Conservation (phyloP, 2,888 invertebrate species). For the Asteroscopus sphinx region DNA sequence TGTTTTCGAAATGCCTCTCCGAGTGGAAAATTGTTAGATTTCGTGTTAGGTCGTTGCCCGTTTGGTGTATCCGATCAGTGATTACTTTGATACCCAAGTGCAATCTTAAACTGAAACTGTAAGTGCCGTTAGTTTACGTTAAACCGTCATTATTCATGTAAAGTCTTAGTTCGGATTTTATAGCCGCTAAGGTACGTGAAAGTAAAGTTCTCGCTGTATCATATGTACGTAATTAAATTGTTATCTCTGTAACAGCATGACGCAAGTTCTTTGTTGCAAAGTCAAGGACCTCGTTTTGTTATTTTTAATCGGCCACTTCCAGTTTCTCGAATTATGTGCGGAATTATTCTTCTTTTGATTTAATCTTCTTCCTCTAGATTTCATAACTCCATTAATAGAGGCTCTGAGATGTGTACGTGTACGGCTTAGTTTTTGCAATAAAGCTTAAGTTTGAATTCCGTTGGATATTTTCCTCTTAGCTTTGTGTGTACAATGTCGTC, state of each 20-base stretch:
- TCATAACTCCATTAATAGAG: constrained; percentile 56
- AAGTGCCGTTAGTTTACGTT: constrained; percentile 50
- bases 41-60: constrained; percentile 81
- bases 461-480: constrained; percentile 43
- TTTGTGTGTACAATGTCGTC: constrained; percentile 47
- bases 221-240: constrained; percentile 38
- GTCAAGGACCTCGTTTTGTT: constrained; percentile 75
- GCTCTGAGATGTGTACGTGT: constrained; percentile 43
- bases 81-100: constrained; percentile 69
- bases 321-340: constrained; percentile 71
- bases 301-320: constrained; percentile 71
- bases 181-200: constrained; percentile 24
- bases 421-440: constrained; percentile 54
- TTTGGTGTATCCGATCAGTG: constrained; percentile 78
- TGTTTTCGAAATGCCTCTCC: constrained; percentile 80
- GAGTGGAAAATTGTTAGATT: constrained; percentile 85
- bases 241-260: constrained; percentile 39
- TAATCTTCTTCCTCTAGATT: constrained; percentile 69
- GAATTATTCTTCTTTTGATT: constrained; percentile 74
- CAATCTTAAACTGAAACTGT: constrained; percentile 64
- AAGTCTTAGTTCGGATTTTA: constrained; percentile 13
- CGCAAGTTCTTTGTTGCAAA: constrained; percentile 64
- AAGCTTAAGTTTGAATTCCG: constrained; percentile 46
- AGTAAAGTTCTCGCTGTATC: constrained; percentile 36
- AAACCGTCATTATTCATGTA: constrained; percentile 32